Percentiles rank a stretch among this genome's conserved stretches.
phyloP scores from a whole-genome alignment of 2,113 vertebrate genomes.

The human (Homo sapiens) region DNA sequence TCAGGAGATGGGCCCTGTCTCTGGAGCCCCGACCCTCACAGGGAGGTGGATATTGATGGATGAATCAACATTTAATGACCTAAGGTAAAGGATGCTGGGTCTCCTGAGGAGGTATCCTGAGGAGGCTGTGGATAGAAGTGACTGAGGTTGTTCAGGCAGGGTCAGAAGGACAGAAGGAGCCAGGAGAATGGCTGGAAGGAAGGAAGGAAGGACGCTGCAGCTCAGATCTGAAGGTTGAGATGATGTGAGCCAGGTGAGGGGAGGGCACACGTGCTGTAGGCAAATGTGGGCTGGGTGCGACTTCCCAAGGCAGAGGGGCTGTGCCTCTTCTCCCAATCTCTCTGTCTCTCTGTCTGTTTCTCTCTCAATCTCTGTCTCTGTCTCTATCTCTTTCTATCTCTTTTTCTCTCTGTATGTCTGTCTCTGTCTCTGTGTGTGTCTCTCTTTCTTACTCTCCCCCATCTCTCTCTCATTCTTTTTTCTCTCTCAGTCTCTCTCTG shows the following conservation, averaged over 20 bases:
- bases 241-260: not conserved
- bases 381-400: not conserved
- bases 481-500: not conserved
- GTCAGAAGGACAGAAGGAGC: not conserved
- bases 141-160: not conserved
- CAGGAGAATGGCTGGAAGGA: not conserved
- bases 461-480: not conserved
- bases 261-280: rapidly evolving
- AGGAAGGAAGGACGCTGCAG: not conserved
- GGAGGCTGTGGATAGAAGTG: no score
- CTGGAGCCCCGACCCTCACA: rapidly evolving
- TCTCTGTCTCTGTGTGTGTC: not conserved
- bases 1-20: no score
- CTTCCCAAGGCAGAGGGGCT: rapidly evolving
- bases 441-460: not conserved
- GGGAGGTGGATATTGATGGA: rapidly evolving
- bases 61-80: not conserved
- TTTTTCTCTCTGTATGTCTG: not conserved
- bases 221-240: not conserved
- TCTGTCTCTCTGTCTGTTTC: not conserved
- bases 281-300: rapidly evolving
- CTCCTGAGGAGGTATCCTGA: no score
- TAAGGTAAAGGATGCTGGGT: not conserved
- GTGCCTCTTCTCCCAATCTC: not conserved
- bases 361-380: no score